A percentile compares a stretch with the other conserved stretches of the same genome.
These are phyloP conservation scores for Anguilla rostrata DNA, from an alignment of 2,113 vertebrate genomes.

Conservation along the genomic window DNA sequence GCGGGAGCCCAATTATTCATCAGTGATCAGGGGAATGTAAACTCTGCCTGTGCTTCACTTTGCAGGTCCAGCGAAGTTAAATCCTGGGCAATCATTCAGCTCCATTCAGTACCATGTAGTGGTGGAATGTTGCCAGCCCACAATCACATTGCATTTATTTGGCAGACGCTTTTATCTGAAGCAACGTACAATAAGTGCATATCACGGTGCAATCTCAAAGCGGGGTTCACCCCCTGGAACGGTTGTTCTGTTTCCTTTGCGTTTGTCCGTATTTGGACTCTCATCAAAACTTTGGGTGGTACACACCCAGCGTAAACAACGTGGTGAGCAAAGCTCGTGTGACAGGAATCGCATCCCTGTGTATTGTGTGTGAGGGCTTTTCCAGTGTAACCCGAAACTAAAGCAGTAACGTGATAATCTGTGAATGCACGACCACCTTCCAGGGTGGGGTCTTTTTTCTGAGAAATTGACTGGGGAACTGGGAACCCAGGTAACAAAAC, in stretches of 20 bases:
- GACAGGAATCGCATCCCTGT: neutral
- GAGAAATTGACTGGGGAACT: neutral
- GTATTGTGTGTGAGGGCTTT: neutral
- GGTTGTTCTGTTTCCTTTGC: neutral
- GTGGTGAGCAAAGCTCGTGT: neutral
- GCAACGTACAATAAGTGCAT: no score
- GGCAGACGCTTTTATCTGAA: no score
- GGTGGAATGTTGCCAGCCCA: conserved; percentile 48
- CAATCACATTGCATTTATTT: neutral
- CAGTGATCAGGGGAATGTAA: conserved; percentile 42
- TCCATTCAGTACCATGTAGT: conserved; percentile 43
- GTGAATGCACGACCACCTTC: neutral
- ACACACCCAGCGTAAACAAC: neutral
- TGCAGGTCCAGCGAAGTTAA: conserved; percentile 56
- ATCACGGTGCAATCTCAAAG: neutral
- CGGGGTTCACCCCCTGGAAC: conserved; percentile 24
- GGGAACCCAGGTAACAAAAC: neutral
- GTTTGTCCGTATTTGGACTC: conserved; percentile 24
- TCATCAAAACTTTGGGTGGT: conserved; percentile 8
- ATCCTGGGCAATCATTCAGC: conserved; percentile 58
- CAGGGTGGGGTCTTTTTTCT: neutral
- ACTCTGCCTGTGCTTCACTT: conserved; percentile 62
- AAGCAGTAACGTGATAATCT: neutral
- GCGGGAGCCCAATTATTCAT: conserved; percentile 35
- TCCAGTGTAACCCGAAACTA: neutral